Evolutionary conservation across 2,888 invertebrate species (phyloP), one percentile per base, ranked within the genome.

Genomic region (Eupithecia subfuscata): DNA sequence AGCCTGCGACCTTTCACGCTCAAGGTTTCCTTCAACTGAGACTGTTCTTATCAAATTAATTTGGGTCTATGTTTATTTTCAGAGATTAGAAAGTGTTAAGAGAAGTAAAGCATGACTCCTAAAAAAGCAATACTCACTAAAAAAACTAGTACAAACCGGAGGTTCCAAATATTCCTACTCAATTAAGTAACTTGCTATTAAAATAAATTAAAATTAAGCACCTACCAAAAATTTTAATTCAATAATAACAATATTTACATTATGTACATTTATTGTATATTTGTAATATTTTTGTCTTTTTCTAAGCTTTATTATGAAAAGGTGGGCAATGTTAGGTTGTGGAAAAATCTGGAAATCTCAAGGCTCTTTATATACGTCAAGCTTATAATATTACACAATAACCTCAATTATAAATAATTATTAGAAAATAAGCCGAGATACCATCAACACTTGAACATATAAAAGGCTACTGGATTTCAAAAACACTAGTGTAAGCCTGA

Each of bases 21-120:
- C n/a, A n/a, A n/a, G n/a, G n/a, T n/a, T n/a, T 14, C 14, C 43
- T 12, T 43, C 14, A 43, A 43, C 4, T 43, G 12, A 12, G 14
- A 43, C 14, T 43, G 43, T 43, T 45, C 18, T 5, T 18, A 45
- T 18, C 45, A 48, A 18, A 18, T 7, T 18, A 48, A 48, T 45
- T 16, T 45, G 45, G 45, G 16, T 14, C 16, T 16, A 7, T 64
- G 8, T 40, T 69, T 63, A 12, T 45, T 69, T 45, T 64, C 87
- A 91, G 91, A 91, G 85, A 86, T 81, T 91, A 34, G 84, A 88
- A 83, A 83, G 88, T 75, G 84, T 85, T 75, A 43, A 69, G 12
- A 80, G 30, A 68, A 74, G 56, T 22, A 22, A 56, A 56, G 12
- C 12, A 11, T 0, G 56, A 56, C 12, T 9, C 0, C 6, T 9